Conservation (phyloP, 2,113 vertebrate species). For the Neogobius melanostomus region DNA sequence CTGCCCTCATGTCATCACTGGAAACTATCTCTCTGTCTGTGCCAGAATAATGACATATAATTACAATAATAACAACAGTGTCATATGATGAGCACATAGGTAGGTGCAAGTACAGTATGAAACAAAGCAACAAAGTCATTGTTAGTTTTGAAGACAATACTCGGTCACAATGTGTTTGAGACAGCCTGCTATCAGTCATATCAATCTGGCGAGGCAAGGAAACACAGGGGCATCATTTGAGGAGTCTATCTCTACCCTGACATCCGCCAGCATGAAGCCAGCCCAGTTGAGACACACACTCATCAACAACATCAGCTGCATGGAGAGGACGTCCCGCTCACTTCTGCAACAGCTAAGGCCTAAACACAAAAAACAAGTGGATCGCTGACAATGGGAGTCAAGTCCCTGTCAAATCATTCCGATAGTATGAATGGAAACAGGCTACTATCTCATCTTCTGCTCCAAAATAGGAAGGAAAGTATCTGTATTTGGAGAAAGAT, state of each 20-base stretch:
- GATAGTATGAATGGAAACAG: conserved; percentile 4
- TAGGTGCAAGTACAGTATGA: conserved; percentile 9
- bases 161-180: conserved; percentile 27
- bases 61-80: conserved; percentile 70
- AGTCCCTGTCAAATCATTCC: conserved; percentile 44
- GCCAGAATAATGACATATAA: conserved; percentile 72
- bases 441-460: conserved; percentile 20
- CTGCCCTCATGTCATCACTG: conserved; percentile 68
- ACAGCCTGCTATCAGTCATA: conserved; percentile 64
- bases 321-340: conserved; percentile 35
- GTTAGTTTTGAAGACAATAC: not conserved
- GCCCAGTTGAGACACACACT: conserved; percentile 62
- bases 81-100: conserved; percentile 41
- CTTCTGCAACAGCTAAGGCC: conserved; percentile 18
- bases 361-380: conserved; percentile 39
- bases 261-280: conserved; percentile 73
- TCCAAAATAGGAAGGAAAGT: conserved; percentile 26
- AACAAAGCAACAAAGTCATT: conserved; percentile 21
- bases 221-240: conserved; percentile 75
- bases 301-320: conserved; percentile 9
- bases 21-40: conserved; percentile 65
- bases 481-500: conserved; percentile 29
- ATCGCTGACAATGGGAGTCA: conserved; percentile 41
- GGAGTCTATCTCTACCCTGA: conserved; percentile 72
- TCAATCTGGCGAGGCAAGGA: conserved; percentile 73